Conservation (phyloP, 2,888 invertebrate genomes). For the Bhutanitis thaidina region DNA sequence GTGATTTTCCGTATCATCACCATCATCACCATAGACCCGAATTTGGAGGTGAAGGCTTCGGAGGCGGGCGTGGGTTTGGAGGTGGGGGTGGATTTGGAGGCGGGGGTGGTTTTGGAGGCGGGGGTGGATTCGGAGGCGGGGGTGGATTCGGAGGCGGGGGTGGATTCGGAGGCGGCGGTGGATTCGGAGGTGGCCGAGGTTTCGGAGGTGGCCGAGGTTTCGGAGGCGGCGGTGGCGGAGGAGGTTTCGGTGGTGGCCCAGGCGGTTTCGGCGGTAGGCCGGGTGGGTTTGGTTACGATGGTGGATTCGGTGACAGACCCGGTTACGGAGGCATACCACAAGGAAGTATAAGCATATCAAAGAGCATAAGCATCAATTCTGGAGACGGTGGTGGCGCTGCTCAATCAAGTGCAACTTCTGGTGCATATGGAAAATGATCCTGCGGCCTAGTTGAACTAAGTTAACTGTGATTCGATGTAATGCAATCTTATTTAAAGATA, state of each 20-base stretch:
- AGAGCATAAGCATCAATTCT: conserved; percentile 35
- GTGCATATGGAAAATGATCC: conserved; percentile 26
- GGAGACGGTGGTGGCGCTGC: conserved; percentile 28
- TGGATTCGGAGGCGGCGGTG: conserved; percentile 17
- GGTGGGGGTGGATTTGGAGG: conserved; percentile 17
- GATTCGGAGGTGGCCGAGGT: conserved; percentile 5
- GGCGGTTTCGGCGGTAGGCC: neutral
- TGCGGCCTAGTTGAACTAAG: no score
- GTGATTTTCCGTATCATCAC: conserved; percentile 1
- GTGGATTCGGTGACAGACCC: neutral
- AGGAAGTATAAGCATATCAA: conserved; percentile 35
- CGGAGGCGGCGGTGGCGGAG: neutral
- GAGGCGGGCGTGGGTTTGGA: conserved; percentile 6
- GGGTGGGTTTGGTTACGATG: conserved; percentile 1
- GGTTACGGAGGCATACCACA: conserved; percentile 15
- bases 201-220: neutral
- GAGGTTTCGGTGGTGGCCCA: neutral
- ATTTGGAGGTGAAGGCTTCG: conserved; percentile 1
- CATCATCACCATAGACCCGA: conserved; percentile 4
- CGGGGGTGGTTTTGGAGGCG: conserved; percentile 1
- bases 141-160: conserved; percentile 12
- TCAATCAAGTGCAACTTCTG: conserved; percentile 10
- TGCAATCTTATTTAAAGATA: no score
- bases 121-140: conserved; percentile 3
- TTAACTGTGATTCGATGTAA: no score